Evolutionary conservation across 2,797 vertebrate genomes (phyloP), one percentile per base, ranked within the genome.

Genomic region (Streptopelia turtur): DNA sequence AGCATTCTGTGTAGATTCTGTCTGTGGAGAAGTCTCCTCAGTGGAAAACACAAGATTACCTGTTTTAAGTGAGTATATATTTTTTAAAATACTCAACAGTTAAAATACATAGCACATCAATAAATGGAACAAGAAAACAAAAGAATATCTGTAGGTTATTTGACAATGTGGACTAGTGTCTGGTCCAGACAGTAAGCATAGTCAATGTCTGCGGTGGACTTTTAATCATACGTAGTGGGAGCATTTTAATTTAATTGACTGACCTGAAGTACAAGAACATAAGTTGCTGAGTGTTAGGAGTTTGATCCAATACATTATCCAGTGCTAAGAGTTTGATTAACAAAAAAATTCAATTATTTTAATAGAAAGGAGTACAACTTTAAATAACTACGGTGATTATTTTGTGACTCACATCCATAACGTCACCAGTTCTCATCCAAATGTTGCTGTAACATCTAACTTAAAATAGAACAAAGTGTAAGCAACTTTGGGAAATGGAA

Each of bases 261-360:
- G 56, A 41, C 53, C 43, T 52, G 33, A 91, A 53, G 17, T 52
- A 74, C 63, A 81, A 64, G 49, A 90, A 74, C 3, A 9, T 28
- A 89, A 89, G 23, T 60, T 82, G 75, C 75, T 96, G 92, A 92
- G 16, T 85, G 41, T 53, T 77, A 77, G 17, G 13, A 69, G 24
- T 88, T 88, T 47, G 37, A 69, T 90, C 56, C 85, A 91, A 68
- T 53, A 68, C 0, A 0, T 33, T 85, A 74, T 77, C 52, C 45
- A 60, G 49, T 71, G 39, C 56, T 83, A 76, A 57, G 49, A 57
- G 16, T 89, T 7, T 83, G 68, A 71, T 41, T 41, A 93, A 77
- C 21, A 87, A 77, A 84, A 82, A 10, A 66, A 52, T 53, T 56
- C 18, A 87, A 93, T 77, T 94, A 82, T 77, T 90, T 89, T 92